These are phyloP conservation scores for Notocelia uddmanniana DNA, from an alignment of 2,888 invertebrate species.

Conservation along the genomic window DNA sequence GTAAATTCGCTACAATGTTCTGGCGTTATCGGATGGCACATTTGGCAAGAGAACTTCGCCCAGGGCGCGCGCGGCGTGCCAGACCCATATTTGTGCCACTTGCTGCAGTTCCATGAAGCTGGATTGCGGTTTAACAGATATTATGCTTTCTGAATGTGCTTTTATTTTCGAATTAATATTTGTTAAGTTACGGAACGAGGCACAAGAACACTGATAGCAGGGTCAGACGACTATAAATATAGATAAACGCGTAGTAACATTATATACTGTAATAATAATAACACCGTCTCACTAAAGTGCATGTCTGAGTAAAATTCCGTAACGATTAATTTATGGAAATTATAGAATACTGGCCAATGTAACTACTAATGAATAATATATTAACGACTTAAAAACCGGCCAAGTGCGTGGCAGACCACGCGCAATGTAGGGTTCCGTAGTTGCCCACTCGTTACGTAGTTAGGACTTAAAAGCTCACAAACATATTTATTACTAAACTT, in stretches of 20 bases:
- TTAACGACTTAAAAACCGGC: no score
- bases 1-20: constrained; percentile 83
- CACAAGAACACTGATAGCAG: constrained; percentile 50
- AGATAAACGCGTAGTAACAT: constrained; percentile 2
- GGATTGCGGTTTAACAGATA: constrained; percentile 66
- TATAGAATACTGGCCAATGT: no score
- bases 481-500: no score
- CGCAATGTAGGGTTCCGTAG: no score
- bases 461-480: no score
- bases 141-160: constrained; percentile 26
- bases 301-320: not conserved
- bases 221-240: constrained; percentile 52
- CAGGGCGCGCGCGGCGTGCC: constrained; percentile 68
- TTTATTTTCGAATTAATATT: constrained; percentile 63
- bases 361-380: no score
- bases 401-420: no score
- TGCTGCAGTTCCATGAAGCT: constrained; percentile 63
- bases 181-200: not conserved
- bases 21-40: constrained; percentile 83
- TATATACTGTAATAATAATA: not conserved
- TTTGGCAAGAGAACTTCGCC: constrained; percentile 78
- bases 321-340: no score
- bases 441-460: no score
- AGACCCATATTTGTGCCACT: constrained; percentile 74
- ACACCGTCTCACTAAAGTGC: not conserved